A percentile compares a stretch with the other conserved stretches of the same genome.
These are phyloP conservation scores for Danionella cerebrum DNA, from an alignment of 2,113 vertebrate genomes.

Conservation along the genomic window DNA sequence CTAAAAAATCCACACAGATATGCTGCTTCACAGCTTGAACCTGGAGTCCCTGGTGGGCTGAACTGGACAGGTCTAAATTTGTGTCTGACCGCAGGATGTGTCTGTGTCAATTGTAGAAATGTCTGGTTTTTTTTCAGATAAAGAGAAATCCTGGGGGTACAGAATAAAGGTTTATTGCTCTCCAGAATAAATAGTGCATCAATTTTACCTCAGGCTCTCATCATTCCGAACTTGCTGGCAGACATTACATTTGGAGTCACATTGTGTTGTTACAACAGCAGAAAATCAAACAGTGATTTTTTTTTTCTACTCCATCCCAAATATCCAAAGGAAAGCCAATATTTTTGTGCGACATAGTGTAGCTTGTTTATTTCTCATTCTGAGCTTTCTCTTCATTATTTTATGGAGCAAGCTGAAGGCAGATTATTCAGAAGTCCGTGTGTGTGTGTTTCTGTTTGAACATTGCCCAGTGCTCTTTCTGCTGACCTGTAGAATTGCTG, in stretches of 20 bases:
- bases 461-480: background rate
- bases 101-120: background rate
- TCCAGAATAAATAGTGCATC: background rate
- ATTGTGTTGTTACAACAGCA: no score
- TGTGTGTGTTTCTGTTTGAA: background rate
- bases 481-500: background rate
- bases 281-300: no score
- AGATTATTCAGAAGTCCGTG: background rate
- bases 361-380: no score
- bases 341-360: no score
- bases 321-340: no score
- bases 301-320: no score
- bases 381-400: background rate
- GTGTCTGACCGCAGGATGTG: background rate
- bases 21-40: background rate
- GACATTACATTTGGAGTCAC: no score
- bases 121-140: background rate
- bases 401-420: background rate
- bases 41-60: background rate
- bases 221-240: background rate
- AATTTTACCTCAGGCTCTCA: background rate
- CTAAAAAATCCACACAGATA: slow-evolving; percentile 2
- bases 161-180: background rate
- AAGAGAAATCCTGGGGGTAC: background rate
- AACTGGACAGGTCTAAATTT: background rate